phyloP scores from a whole-genome alignment of 2,888 invertebrate genomes.

The Eilema depressum region DNA sequence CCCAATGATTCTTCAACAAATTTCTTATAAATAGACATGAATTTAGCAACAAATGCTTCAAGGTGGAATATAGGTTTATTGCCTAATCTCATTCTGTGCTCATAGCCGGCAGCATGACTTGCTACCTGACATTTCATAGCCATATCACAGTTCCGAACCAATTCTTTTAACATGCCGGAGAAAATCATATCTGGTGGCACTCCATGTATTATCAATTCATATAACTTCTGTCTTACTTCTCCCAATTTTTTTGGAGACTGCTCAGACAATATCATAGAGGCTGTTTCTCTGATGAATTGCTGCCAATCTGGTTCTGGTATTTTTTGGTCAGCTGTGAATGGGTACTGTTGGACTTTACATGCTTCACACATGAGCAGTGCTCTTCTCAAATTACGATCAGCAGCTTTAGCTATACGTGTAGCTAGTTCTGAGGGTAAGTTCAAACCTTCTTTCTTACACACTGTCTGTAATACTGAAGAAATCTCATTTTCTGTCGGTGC shows the following conservation, averaged over 20 bases:
- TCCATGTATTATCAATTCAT: constrained; percentile 97
- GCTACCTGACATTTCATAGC: constrained; percentile 95
- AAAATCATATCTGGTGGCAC: constrained; percentile 98
- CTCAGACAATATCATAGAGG: constrained; percentile 93
- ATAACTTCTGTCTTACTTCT: constrained; percentile 95
- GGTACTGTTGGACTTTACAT: constrained; percentile 96
- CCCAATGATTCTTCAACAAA: constrained; percentile 92
- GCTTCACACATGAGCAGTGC: constrained; percentile 98
- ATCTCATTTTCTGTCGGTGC: constrained; percentile 95
- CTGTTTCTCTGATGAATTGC: constrained; percentile 94
- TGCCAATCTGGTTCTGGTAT: constrained; percentile 98
- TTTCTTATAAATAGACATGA: constrained; percentile 97
- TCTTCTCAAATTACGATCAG: constrained; percentile 95
- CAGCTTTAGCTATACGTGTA: constrained; percentile 91
- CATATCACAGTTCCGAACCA: constrained; percentile 96
- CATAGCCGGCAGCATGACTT: constrained; percentile 95
- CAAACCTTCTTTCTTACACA: constrained; percentile 94
- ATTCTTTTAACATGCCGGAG: constrained; percentile 93
- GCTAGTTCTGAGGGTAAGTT: constrained; percentile 92
- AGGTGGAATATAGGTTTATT: constrained; percentile 98
- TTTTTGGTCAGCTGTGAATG: constrained; percentile 92
- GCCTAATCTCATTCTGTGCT: constrained; percentile 96
- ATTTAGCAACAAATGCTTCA: constrained; percentile 98
- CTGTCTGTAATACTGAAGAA: constrained; percentile 87
- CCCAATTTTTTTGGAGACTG: constrained; percentile 95